Evolutionary conservation across 2,797 vertebrate species (phyloP).

Genomic region (Thamnophis elegans): DNA sequence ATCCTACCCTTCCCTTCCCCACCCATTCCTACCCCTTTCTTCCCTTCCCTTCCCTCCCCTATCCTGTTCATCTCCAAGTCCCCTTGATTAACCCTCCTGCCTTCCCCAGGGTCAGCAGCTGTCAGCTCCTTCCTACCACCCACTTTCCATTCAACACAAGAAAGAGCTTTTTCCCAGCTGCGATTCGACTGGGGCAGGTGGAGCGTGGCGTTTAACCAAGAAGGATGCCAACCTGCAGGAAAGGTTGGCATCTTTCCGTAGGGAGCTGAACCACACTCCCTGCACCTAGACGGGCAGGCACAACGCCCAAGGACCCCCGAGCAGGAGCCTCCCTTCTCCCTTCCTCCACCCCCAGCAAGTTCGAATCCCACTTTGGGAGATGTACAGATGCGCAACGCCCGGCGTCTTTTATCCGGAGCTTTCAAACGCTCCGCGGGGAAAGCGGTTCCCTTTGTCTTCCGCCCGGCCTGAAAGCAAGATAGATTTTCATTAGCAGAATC

Average conservation of each 20-base stretch:
- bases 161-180: background rate
- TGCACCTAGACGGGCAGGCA: background rate
- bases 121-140: background rate
- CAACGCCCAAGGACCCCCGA: background rate
- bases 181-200: background rate
- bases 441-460: background rate
- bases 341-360: background rate
- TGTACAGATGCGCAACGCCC: too few species aligned
- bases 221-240: background rate
- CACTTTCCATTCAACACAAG: background rate
- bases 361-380: background rate
- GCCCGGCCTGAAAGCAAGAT: background rate
- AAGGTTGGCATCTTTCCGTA: background rate
- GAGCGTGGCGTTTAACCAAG: background rate
- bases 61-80: background rate
- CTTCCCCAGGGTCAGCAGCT: background rate
- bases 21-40: too few species aligned
- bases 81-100: background rate
- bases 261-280: accelerated
- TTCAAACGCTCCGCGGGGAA: background rate
- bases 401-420: background rate
- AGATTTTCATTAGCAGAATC: slow-evolving; percentile 27
- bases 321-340: background rate
- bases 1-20: too few species aligned
- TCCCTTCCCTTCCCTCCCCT: too few species aligned